Percentiles rank a stretch among this genome's conserved stretches.
phyloP scores from a whole-genome alignment of 2,888 invertebrate species.

The Drosophila gaucha region DNA sequence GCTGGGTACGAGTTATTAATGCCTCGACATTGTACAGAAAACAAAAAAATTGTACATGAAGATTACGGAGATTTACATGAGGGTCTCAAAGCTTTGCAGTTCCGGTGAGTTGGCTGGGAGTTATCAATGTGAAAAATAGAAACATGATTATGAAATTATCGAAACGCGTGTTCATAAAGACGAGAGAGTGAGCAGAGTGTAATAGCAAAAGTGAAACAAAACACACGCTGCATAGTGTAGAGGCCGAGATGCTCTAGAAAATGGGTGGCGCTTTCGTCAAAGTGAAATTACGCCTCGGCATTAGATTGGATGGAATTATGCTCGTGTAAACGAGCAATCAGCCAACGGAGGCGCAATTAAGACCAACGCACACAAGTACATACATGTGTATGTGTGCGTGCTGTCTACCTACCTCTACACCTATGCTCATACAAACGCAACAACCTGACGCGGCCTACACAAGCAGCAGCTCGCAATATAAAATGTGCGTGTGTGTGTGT shows the following conservation, averaged over 20 bases:
- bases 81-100: constrained; percentile 47
- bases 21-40: constrained; percentile 30
- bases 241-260: constrained; percentile 32
- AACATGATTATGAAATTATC: constrained; percentile 79
- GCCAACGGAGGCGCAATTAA: constrained; percentile 71
- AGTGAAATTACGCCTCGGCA: constrained; percentile 78
- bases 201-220: background rate
- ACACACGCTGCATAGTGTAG: constrained; percentile 16
- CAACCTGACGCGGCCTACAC: constrained; percentile 62
- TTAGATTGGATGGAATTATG: constrained; percentile 77
- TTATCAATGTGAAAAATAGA: constrained; percentile 72
- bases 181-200: background rate
- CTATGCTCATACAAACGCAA: constrained; percentile 29
- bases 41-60: constrained; percentile 22
- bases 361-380: constrained; percentile 34
- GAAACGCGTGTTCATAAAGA: constrained; percentile 10
- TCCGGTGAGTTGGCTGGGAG: constrained; percentile 57
- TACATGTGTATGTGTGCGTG: background rate
- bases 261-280: constrained; percentile 74
- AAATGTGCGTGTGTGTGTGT: constrained; percentile 23
- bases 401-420: constrained; percentile 31
- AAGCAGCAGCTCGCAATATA: constrained; percentile 18
- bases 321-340: constrained; percentile 61
- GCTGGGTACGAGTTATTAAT: constrained; percentile 46
- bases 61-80: constrained; percentile 9